A percentile compares a stretch with the other conserved stretches of the same genome.
These are phyloP conservation scores for Cotesia chilonis DNA, from an alignment of 1,140 invertebrate species.

Conservation along the genomic window DNA sequence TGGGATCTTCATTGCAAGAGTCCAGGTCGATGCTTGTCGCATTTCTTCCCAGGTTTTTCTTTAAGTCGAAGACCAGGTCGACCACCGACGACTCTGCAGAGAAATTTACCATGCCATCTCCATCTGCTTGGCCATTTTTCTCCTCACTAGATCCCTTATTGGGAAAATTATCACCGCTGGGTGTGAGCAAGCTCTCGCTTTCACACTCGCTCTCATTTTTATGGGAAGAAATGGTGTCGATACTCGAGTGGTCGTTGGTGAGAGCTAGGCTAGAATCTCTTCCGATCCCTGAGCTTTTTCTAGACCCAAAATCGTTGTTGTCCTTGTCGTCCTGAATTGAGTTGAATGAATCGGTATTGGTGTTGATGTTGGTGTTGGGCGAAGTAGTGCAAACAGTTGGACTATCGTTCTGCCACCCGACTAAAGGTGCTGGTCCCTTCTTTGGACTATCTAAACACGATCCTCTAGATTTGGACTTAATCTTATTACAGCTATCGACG, in stretches of 20 bases:
- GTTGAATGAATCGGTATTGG: not conserved
- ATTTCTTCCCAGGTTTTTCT: conserved; percentile 36
- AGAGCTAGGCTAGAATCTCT: conserved; percentile 18
- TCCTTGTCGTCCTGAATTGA: conserved; percentile 14
- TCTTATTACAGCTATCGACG: not conserved
- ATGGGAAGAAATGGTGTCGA: conserved; percentile 6
- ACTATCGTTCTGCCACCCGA: conserved; percentile 55
- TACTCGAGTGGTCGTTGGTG: conserved; percentile 20
- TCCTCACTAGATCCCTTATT: not conserved
- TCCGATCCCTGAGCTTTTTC: conserved; percentile 34
- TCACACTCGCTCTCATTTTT: conserved; percentile 34
- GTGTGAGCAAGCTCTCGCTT: conserved; percentile 11
- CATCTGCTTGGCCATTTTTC: not conserved
- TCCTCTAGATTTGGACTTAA: conserved; percentile 6
- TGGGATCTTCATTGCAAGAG: conserved; percentile 47
- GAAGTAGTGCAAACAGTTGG: conserved; percentile 47
- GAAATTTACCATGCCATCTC: not conserved
- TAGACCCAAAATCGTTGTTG: conserved; percentile 31
- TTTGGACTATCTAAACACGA: not conserved
- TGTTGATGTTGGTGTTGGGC: conserved; percentile 22
- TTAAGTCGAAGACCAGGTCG: conserved; percentile 17
- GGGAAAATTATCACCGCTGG: not conserved
- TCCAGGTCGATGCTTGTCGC: conserved; percentile 40
- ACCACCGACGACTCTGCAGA: conserved; percentile 27
- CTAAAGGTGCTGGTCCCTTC: conserved; percentile 52